phyloP scores from a whole-genome alignment of 1,140 invertebrate genomes.

The Maconellicoccus hirsutus region DNA sequence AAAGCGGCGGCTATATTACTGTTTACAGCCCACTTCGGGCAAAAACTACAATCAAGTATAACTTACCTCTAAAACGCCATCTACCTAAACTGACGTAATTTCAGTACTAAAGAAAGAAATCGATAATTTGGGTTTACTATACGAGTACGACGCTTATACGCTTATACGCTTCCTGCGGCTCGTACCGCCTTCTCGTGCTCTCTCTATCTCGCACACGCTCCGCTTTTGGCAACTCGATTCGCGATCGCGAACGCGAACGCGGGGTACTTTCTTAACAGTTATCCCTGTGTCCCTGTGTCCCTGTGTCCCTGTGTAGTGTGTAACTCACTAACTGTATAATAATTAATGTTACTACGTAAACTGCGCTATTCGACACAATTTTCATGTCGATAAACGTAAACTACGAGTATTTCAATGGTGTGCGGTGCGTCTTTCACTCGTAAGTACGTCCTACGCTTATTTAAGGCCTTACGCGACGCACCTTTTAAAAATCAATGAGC shows the following conservation, averaged over 20 bases:
- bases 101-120: conserved; percentile 4
- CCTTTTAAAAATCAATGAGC: background rate
- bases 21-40: background rate
- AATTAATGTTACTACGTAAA: conserved; percentile 10
- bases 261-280: background rate
- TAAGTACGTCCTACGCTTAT: background rate
- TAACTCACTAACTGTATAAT: conserved; percentile 2
- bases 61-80: conserved; percentile 8
- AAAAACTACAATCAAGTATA: background rate
- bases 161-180: too few relatives aligned
- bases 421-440: too few relatives aligned
- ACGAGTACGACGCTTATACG: too few relatives aligned
- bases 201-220: background rate
- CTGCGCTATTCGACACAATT: background rate
- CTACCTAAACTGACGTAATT: conserved; percentile 8
- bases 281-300: background rate
- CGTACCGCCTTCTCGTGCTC: too few relatives aligned
- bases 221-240: background rate
- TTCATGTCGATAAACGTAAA: background rate
- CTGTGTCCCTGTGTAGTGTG: background rate
- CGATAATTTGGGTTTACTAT: background rate
- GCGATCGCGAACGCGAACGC: too few relatives aligned
- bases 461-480: background rate
- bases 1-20: background rate
- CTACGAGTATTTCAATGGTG: background rate